Percentiles rank a stretch among this genome's conserved stretches.
Conservation (phyloP, 2,797 vertebrate genomes). For the Gobionotothen gibberifrons region DNA sequence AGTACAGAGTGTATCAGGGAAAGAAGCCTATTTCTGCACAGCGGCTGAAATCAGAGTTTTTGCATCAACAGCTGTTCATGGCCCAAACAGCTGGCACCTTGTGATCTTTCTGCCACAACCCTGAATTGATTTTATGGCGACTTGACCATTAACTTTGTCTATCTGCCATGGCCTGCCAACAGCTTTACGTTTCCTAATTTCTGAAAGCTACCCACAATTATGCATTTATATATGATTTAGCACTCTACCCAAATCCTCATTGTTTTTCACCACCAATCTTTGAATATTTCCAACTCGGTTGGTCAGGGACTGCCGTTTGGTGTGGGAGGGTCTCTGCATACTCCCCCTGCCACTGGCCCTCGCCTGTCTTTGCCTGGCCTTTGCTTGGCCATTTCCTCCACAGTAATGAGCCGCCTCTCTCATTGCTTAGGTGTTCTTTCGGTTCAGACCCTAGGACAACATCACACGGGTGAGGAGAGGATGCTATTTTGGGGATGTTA, state of each 20-base stretch:
- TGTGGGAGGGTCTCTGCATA: too few relatives aligned
- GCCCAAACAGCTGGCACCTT: constrained; percentile 45
- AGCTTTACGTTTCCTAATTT: constrained; percentile 15
- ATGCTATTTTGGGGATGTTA: too few relatives aligned
- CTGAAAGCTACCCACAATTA: constrained; percentile 23
- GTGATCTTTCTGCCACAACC: constrained; percentile 46
- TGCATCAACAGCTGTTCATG: constrained; percentile 44
- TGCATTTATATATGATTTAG: constrained; percentile 8
- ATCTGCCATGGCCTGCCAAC: constrained; percentile 25
- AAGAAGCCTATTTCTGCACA: constrained; percentile 17
- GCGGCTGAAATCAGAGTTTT: constrained; percentile 29
- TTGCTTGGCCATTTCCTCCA: too few relatives aligned
- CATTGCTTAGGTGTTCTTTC: too few relatives aligned
- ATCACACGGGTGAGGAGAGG: too few relatives aligned
- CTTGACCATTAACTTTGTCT: constrained; percentile 51
- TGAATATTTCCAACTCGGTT: too few relatives aligned
- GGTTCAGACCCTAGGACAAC: too few relatives aligned
- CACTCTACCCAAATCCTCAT: not conserved
- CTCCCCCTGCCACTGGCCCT: too few relatives aligned
- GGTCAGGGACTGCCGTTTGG: too few relatives aligned
- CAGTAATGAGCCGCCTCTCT: too few relatives aligned
- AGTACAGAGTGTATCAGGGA: constrained; percentile 23
- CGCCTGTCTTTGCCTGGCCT: too few relatives aligned
- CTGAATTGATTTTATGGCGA: constrained; percentile 28
- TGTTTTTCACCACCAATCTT: too few relatives aligned